These are phyloP conservation scores for Xenus cinereus DNA, from an alignment of 2,113 vertebrate genomes.

Conservation along the genomic window DNA sequence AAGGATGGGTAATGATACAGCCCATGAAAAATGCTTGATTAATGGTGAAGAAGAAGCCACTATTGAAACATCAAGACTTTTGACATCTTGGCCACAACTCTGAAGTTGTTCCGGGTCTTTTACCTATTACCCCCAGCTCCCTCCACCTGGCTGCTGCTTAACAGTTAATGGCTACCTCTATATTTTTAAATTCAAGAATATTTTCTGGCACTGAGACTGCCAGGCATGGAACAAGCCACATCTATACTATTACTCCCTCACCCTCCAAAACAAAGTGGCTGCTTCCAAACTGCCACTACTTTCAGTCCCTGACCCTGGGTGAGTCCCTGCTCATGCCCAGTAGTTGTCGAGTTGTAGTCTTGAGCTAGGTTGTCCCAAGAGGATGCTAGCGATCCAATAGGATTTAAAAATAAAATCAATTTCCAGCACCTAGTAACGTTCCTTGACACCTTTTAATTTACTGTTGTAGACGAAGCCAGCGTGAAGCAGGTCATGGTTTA, in stretches of 20 bases:
- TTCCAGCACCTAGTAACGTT: background rate
- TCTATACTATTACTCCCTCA: background rate
- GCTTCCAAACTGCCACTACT: background rate
- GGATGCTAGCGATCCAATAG: background rate
- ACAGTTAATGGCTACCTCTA: background rate
- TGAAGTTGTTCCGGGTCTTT: background rate
- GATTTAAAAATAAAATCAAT: background rate
- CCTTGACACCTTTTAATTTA: background rate
- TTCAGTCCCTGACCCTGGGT: no score
- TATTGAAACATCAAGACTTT: background rate
- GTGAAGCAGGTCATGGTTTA: background rate
- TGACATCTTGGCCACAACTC: background rate
- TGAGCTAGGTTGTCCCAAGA: background rate
- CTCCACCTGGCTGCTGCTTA: background rate
- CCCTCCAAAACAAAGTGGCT: background rate
- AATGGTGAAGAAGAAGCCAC: background rate
- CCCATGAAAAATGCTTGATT: background rate
- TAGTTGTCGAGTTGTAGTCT: background rate
- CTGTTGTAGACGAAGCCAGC: accelerated
- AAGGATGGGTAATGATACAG: background rate
- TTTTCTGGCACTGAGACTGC: background rate
- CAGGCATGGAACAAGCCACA: background rate
- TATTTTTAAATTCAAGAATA: background rate
- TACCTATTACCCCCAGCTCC: background rate
- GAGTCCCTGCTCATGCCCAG: background rate